Evolutionary conservation across 1,140 invertebrate genomes (phyloP).

Genomic region (Drosophila ficusphila): DNA sequence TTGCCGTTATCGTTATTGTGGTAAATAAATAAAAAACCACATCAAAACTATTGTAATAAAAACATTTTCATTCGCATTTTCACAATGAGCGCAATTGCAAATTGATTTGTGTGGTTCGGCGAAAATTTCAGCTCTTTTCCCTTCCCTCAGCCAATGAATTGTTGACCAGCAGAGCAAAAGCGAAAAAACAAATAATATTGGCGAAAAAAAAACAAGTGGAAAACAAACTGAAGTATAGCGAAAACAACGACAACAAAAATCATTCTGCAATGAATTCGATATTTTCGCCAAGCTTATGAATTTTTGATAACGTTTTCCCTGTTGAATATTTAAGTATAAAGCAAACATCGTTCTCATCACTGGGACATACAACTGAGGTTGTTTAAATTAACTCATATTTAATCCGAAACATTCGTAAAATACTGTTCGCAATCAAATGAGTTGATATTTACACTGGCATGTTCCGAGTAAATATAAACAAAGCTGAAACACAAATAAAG

Average conservation of each 20-base stretch:
- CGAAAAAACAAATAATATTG: conserved; percentile 29
- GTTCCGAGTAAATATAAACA: conserved; percentile 20
- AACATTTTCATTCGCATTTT: conserved; percentile 58
- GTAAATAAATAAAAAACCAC: conserved; percentile 68
- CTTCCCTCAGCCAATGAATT: not conserved
- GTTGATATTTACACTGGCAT: conserved; percentile 30
- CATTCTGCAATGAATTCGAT: conserved; percentile 40
- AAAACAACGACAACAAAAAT: conserved; percentile 33
- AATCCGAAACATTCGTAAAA: conserved; percentile 37
- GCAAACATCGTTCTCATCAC: conserved; percentile 39
- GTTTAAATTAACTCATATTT: conserved; percentile 43
- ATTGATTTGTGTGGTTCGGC: conserved; percentile 75
- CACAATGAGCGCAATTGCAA: conserved; percentile 65
- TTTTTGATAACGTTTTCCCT: conserved; percentile 59
- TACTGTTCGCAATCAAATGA: conserved; percentile 4
- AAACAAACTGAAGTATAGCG: conserved; percentile 17
- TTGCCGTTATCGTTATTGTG: conserved; percentile 26
- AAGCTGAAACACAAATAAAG: not conserved
- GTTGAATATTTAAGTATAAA: conserved; percentile 46
- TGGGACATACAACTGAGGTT: conserved; percentile 5
- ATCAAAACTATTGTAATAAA: conserved; percentile 70
- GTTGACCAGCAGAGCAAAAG: conserved; percentile 5
- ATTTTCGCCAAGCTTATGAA: conserved; percentile 51
- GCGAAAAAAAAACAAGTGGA: conserved; percentile 1
- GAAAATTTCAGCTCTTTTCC: conserved; percentile 29